Conservation (phyloP, 2,888 invertebrate species). For the Sinelater perroti region DNA sequence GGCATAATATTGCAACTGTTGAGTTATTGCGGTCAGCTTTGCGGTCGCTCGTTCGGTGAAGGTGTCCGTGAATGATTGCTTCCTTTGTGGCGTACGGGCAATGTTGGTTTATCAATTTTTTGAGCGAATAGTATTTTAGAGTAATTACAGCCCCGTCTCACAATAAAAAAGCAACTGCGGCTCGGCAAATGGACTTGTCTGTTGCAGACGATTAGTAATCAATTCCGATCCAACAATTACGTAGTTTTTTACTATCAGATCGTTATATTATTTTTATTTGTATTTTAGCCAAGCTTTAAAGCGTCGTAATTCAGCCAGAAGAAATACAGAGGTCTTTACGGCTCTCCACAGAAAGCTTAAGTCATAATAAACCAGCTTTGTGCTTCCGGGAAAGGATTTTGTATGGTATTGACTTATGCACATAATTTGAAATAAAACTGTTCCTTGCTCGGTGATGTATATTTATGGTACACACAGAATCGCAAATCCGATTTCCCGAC, state of each 20-base stretch:
- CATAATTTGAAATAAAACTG: too few species aligned
- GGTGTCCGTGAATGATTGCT: neutral
- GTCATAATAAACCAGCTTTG: too few species aligned
- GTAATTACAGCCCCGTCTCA: slow-evolving; percentile 4
- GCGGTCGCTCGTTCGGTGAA: neutral
- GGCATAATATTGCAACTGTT: neutral
- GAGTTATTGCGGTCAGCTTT: neutral
- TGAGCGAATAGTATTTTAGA: neutral
- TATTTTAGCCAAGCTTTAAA: too few species aligned
- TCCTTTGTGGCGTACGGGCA: neutral
- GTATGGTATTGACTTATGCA: too few species aligned
- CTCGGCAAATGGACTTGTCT: slow-evolving; percentile 7
- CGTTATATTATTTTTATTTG: neutral
- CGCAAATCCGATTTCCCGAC: neutral
- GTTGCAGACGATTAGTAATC: slow-evolving; percentile 4
- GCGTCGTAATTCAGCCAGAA: too few species aligned
- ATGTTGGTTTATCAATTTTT: slow-evolving; percentile 1
- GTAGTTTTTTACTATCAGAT: neutral
- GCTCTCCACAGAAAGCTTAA: too few species aligned
- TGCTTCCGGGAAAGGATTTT: too few species aligned
- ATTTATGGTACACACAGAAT: neutral
- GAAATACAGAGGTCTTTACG: too few species aligned
- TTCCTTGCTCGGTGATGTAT: neutral
- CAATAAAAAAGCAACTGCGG: neutral
- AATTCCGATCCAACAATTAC: neutral